These are phyloP conservation scores for Ephestia elutella DNA, from an alignment of 1,140 invertebrate genomes.

Conservation along the genomic window DNA sequence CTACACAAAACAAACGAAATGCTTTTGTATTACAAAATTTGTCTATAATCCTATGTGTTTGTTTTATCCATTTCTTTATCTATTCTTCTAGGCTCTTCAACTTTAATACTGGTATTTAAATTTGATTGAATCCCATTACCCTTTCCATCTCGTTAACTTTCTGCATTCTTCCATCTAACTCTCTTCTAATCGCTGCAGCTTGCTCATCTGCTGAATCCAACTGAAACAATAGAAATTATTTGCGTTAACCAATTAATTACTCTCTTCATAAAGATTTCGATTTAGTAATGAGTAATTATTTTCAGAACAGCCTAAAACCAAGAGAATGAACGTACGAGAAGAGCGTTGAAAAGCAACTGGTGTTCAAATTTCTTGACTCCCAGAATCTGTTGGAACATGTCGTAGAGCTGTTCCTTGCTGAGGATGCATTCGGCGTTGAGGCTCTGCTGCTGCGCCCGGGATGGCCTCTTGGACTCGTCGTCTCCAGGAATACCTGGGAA, in stretches of 20 bases:
- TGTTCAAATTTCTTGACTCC: constrained; percentile 99
- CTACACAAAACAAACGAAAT: no score
- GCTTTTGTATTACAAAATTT: no score
- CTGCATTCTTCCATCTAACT: constrained; percentile 97
- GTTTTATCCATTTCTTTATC: no score
- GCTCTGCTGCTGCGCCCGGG: constrained; percentile 89
- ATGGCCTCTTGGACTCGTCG: constrained; percentile 90
- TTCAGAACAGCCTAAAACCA: no score
- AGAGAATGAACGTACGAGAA: constrained; percentile 86
- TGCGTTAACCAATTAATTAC: no score
- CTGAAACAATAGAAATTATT: constrained; percentile 65
- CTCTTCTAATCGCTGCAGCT: constrained; percentile 98
- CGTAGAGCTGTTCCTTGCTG: constrained; percentile 98
- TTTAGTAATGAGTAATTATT: no score
- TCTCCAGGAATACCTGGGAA: constrained; percentile 78
- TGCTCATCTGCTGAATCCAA: constrained; percentile 99
- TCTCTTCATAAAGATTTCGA: no score
- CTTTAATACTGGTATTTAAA: no score
- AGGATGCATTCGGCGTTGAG: constrained; percentile 93
- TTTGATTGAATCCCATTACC: no score
- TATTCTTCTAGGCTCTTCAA: no score
- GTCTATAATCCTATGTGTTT: no score
- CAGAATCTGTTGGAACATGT: constrained; percentile 99
- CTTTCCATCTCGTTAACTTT: constrained; percentile 97
- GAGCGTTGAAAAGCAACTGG: constrained; percentile 98